phyloP scores from a whole-genome alignment of 2,888 invertebrate species.

The Druceiella hillmani region DNA sequence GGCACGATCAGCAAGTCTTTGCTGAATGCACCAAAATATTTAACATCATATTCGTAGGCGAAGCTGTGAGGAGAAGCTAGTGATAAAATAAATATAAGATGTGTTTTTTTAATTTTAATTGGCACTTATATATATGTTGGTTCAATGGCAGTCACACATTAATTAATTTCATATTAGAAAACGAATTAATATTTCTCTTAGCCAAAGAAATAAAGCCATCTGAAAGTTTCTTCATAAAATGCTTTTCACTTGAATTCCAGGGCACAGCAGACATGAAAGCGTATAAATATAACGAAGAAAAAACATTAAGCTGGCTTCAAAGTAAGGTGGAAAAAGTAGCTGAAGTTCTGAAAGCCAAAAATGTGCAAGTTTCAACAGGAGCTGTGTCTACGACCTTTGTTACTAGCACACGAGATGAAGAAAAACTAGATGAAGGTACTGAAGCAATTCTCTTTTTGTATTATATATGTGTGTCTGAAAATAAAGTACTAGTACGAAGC shows the following conservation, averaged over 20 bases:
- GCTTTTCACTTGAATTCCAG: slow-evolving; percentile 31
- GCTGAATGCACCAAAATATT: no score
- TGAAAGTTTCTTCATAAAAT: not conserved
- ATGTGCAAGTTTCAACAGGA: slow-evolving; percentile 68
- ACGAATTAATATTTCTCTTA: no score
- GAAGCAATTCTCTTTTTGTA: slow-evolving; percentile 9
- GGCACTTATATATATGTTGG: no score
- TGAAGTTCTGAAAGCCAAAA: slow-evolving; percentile 58
- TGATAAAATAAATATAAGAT: no score
- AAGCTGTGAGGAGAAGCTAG: no score
- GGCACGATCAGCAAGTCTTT: no score
- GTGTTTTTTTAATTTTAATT: no score
- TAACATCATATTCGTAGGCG: no score
- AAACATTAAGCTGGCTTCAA: slow-evolving; percentile 68
- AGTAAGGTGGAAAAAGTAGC: slow-evolving; percentile 64
- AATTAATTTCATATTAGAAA: slow-evolving; percentile 5
- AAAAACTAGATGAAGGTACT: slow-evolving; percentile 53
- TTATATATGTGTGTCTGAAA: slow-evolving; percentile 1
- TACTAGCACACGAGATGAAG: slow-evolving; percentile 54
- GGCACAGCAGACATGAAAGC: slow-evolving; percentile 66
- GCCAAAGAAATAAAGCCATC: no score
- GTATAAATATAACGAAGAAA: slow-evolving; percentile 78
- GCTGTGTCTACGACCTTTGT: slow-evolving; percentile 74
- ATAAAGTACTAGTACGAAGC: no score
- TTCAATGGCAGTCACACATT: no score